Conservation (phyloP, 2,797 vertebrate genomes). For the Pantherophis vulpinus region DNA sequence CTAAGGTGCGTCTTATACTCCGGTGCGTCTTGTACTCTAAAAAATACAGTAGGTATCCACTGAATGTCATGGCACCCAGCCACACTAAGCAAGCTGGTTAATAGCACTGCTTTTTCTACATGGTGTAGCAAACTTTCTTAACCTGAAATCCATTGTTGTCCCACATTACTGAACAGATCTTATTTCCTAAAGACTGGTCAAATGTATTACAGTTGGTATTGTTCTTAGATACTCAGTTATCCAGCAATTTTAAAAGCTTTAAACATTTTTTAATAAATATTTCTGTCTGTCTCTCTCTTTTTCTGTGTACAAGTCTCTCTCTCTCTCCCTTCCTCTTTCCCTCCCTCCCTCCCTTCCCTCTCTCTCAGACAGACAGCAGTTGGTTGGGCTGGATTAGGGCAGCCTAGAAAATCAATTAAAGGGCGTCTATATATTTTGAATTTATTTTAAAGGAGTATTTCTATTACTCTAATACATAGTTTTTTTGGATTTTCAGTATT, state of each 20-base stretch:
- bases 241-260: neutral
- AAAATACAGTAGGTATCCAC: neutral
- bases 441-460: neutral
- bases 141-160: neutral
- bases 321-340: no score
- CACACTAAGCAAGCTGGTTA: neutral
- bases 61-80: neutral
- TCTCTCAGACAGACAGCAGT: neutral
- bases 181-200: neutral
- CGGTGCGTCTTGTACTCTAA: no score
- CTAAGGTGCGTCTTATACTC: no score
- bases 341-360: no score
- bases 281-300: neutral
- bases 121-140: neutral
- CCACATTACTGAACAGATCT: neutral
- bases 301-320: neutral
- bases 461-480: constrained; percentile 14
- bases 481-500: constrained; percentile 54
- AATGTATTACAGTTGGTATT: neutral
- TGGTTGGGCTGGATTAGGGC: constrained; percentile 28
- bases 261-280: neutral
- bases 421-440: neutral
- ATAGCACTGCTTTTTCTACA: neutral
- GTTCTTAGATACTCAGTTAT: neutral
- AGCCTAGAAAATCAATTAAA: constrained; percentile 12